These are phyloP conservation scores for Colaptes auratus DNA, from an alignment of 2,113 vertebrate genomes.

Conservation along the genomic window DNA sequence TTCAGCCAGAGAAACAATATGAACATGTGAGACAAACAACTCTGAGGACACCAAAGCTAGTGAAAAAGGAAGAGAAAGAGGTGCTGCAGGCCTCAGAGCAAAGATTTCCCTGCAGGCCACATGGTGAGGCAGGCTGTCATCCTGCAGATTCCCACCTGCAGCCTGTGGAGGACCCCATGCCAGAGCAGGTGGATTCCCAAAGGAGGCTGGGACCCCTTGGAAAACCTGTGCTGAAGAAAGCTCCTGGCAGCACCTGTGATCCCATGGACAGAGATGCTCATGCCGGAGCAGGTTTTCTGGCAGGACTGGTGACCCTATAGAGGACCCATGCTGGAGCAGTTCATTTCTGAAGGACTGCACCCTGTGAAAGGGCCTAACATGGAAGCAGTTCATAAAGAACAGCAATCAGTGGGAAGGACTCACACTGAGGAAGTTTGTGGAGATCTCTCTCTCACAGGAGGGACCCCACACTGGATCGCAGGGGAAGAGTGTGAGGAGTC, in stretches of 20 bases:
- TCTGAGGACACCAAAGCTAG: not conserved
- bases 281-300: too few relatives aligned
- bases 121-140: not conserved
- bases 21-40: not conserved
- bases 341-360: too few relatives aligned
- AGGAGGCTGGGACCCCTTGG: not conserved
- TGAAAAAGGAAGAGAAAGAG: not conserved
- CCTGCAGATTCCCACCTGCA: not conserved
- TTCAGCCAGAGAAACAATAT: not conserved
- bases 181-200: not conserved
- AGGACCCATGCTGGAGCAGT: too few relatives aligned
- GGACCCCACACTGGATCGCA: too few relatives aligned
- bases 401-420: too few relatives aligned
- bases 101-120: not conserved
- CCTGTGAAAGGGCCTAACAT: too few relatives aligned
- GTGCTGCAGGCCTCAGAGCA: not conserved
- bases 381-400: too few relatives aligned
- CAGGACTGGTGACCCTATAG: too few relatives aligned
- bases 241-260: too few relatives aligned
- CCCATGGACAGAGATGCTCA: too few relatives aligned
- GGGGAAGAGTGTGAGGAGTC: not conserved
- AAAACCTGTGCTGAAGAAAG: not conserved
- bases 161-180: not conserved
- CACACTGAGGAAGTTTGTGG: too few relatives aligned
- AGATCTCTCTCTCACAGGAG: too few relatives aligned